A percentile compares a stretch with the other conserved stretches of the same genome.
Conservation (phyloP, 1,140 invertebrate genomes). For the Dinothrombium tinctorium region DNA sequence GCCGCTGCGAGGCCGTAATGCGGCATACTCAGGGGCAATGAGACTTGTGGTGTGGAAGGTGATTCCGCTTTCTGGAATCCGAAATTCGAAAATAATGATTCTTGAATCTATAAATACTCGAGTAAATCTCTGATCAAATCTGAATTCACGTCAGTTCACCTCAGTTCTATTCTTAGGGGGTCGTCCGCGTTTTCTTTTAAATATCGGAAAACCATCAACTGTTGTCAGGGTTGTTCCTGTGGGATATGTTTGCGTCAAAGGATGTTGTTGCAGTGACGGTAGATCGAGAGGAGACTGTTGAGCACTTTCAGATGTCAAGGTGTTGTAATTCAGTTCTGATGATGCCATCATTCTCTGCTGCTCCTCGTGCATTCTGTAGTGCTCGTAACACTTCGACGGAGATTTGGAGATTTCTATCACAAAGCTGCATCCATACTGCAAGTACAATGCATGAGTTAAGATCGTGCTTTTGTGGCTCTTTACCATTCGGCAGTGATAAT, state of each 20-base stretch:
- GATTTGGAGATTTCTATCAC: conserved; percentile 56
- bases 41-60: no score
- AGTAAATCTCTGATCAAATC: no score
- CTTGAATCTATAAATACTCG: no score
- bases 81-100: no score
- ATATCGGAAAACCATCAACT: conserved; percentile 45
- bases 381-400: conserved; percentile 59
- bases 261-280: conserved; percentile 7
- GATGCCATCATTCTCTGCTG: conserved; percentile 29
- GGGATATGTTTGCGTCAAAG: conserved; percentile 27
- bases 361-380: conserved; percentile 65
- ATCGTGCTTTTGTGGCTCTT: conserved; percentile 11
- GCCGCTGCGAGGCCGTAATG: no score
- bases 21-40: no score
- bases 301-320: conserved; percentile 2
- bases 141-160: no score
- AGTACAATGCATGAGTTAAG: conserved; percentile 22
- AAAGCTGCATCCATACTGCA: conserved; percentile 51
- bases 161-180: conserved; percentile 58
- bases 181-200: conserved; percentile 62
- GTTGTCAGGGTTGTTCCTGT: conserved; percentile 26
- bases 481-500: conserved; percentile 50
- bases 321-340: conserved; percentile 19
- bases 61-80: no score
- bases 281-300: neutral